A percentile compares a stretch with the other conserved stretches of the same genome.
Conservation (phyloP, 2,888 invertebrate genomes). For the Mythimna loreyi region DNA sequence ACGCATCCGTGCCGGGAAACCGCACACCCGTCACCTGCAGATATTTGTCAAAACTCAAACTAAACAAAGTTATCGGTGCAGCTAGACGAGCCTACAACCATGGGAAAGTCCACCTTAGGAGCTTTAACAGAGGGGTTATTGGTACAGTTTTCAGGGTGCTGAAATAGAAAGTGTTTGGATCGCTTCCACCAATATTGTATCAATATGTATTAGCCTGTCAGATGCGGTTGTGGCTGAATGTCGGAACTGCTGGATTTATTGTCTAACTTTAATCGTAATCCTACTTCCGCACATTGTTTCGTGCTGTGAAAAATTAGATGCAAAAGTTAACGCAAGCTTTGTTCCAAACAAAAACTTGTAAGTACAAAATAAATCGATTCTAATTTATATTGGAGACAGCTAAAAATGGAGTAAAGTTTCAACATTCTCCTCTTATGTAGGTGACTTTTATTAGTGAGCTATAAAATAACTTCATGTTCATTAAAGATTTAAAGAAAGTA, state of each 20-base stretch:
- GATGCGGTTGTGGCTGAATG: slow-evolving; percentile 77
- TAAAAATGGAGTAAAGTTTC: slow-evolving; percentile 27
- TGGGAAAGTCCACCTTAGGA: slow-evolving; percentile 67
- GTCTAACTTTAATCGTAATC: slow-evolving; percentile 81
- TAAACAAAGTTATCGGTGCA: slow-evolving; percentile 70
- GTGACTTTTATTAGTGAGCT: slow-evolving; percentile 21
- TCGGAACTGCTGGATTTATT: slow-evolving; percentile 83
- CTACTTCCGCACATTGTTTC: slow-evolving; percentile 66
- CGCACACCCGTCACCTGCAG: slow-evolving; percentile 87
- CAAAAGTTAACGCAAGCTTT: slow-evolving; percentile 54
- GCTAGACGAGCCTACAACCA: slow-evolving; percentile 41
- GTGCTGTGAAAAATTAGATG: slow-evolving; percentile 64
- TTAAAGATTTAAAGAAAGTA: slow-evolving; percentile 31
- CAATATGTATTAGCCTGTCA: slow-evolving; percentile 85
- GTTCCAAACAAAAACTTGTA: slow-evolving; percentile 38
- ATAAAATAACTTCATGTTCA: slow-evolving; percentile 36
- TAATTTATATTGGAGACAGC: slow-evolving; percentile 43
- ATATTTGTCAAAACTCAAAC: slow-evolving; percentile 88
- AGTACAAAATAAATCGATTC: slow-evolving; percentile 29
- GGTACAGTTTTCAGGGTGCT: slow-evolving; percentile 5
- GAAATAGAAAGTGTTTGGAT: slow-evolving; percentile 60
- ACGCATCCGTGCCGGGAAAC: slow-evolving; percentile 85
- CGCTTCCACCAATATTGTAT: slow-evolving; percentile 79
- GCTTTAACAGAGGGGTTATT: neutral
- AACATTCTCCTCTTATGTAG: slow-evolving; percentile 17